Conservation (phyloP, 2,797 vertebrate species). For the Micrastur ruficollis region DNA sequence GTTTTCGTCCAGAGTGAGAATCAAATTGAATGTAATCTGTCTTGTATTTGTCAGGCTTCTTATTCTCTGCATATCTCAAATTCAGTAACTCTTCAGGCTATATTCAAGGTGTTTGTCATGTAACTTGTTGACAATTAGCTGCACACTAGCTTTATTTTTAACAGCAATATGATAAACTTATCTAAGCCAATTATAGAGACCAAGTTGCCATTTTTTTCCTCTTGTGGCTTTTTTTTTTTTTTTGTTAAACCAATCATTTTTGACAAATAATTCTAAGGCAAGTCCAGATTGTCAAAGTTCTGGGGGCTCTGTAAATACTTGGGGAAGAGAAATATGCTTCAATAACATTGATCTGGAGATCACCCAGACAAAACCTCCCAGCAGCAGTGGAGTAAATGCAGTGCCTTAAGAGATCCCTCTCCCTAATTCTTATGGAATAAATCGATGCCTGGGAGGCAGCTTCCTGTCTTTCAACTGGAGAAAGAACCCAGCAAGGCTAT, state of each 20-base stretch:
- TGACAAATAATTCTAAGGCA: neutral
- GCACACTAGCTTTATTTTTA: neutral
- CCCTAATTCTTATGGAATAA: neutral
- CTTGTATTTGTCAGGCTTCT: neutral
- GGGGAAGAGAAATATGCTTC: neutral
- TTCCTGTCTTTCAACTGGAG: neutral
- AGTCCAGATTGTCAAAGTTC: neutral
- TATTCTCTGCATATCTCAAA: neutral
- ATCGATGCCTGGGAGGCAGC: conserved; percentile 9
- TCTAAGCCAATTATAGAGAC: neutral
- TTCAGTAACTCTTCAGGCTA: neutral
- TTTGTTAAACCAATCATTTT: neutral
- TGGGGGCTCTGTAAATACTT: neutral
- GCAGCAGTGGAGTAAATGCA: neutral
- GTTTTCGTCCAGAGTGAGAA: neutral
- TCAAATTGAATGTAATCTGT: neutral
- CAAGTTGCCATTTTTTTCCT: neutral
- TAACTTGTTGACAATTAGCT: neutral
- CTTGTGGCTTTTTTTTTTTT: neutral
- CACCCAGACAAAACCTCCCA: neutral
- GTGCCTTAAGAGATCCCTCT: neutral
- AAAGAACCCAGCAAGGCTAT: neutral
- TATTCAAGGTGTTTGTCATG: neutral
- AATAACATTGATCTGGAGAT: neutral
- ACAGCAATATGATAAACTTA: neutral